These are phyloP conservation scores for Cavia aperea DNA, from an alignment of 2,113 vertebrate species.

Conservation along the genomic window DNA sequence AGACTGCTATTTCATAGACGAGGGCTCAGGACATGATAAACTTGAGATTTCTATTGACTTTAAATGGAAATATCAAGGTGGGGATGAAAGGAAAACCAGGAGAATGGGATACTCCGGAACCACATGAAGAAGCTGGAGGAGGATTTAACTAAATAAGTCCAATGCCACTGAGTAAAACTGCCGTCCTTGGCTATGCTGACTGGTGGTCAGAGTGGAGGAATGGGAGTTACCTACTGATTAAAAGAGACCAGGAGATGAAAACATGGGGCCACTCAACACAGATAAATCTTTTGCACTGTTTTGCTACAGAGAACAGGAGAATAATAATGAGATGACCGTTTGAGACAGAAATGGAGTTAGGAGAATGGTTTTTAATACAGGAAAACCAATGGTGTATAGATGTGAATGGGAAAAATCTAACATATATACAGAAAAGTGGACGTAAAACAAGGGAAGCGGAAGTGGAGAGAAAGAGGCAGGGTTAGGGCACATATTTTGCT, in stretches of 20 bases:
- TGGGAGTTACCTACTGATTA: neutral
- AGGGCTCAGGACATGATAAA: neutral
- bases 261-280: neutral
- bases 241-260: slow-evolving; percentile 14
- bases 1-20: neutral
- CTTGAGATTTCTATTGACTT: neutral
- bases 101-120: neutral
- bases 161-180: neutral
- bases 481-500: neutral
- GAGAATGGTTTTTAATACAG: neutral
- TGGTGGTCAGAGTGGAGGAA: neutral
- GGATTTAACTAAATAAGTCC: neutral
- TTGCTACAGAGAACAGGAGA: slow-evolving; percentile 8
- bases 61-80: slow-evolving; percentile 20
- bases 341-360: neutral
- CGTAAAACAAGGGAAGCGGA: neutral
- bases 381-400: neutral
- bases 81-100: neutral
- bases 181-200: neutral
- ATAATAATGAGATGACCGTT: slow-evolving; percentile 5
- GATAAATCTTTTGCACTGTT: neutral
- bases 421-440: neutral
- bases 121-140: neutral
- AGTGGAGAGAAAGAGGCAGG: neutral
- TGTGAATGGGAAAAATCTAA: neutral